Base-by-base conservation (phyloP, 92 coral and sea anemone species). In the Desmophyllum pertusum region DNA sequence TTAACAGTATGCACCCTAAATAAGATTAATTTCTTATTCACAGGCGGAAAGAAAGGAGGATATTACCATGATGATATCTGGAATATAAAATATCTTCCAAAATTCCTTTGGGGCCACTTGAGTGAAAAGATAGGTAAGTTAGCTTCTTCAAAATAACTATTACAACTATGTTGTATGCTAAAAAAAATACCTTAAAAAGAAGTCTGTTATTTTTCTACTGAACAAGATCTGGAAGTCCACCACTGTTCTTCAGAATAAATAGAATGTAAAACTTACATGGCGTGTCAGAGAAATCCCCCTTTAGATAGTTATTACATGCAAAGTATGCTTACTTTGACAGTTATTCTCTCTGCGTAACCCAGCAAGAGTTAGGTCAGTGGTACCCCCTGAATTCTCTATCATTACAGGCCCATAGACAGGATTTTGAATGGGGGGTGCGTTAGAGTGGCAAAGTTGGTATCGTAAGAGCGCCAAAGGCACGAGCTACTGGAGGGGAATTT, bases 51-150 rank as follows among this genome's bases (percentile, higher is more conserved):
- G 84, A 96, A 94, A 84, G 88, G 91, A 67, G 95, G 93, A 53
- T 96, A 90, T 53, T 94, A 96, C 77, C 97, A 94, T 77, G 99
- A 96, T 89, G 99, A 96, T 48, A 96, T 96, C 30, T 96, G 99
- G 99, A 96, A 96, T 81, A 93, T 94, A 79, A 96, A 96, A 50
- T 96, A 96, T 72, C 92, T 96, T 27, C 91, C 97, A 52, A 96
- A 85, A 42, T 96, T 96, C 77, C 86, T 86, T 53, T 96, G 99
- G 99, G 86, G 92, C 31, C 99, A 96, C 41, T 86, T 96, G 72
- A 89, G 98, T 94, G 99, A 96, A 83, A 95, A 94, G 79, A 94
- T 87, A 53, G 98, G 99, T 96, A 80, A 35, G 88, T 14, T 18
- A 64, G 23, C 73, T 18, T 74, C 65, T 50, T 36, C 4, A 9